A percentile compares a stretch with the other conserved stretches of the same genome.
Conservation (phyloP, 2,797 vertebrate genomes). For the Moxostoma hubbsi region DNA sequence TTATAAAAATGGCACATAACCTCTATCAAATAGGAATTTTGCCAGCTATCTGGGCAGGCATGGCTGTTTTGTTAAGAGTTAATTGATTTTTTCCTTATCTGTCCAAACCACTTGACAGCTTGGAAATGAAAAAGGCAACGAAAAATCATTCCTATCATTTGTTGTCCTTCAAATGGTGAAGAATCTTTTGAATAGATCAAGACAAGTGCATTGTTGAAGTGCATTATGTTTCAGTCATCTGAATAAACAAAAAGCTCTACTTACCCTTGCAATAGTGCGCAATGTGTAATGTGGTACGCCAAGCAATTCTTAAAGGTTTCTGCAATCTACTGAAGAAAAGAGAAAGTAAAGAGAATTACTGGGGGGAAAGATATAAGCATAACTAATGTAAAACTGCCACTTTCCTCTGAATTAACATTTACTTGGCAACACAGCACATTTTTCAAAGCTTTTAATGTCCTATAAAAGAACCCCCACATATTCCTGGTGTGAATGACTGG, state of each 20-base stretch:
- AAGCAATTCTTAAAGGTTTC: slow-evolving; percentile 52
- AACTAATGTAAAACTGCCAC: slow-evolving; percentile 51
- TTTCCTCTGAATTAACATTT: slow-evolving; percentile 58
- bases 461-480: slow-evolving; percentile 43
- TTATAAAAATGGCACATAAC: slow-evolving; percentile 34
- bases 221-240: slow-evolving; percentile 17
- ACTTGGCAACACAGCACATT: slow-evolving; percentile 68
- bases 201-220: slow-evolving; percentile 22
- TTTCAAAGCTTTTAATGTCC: slow-evolving; percentile 55
- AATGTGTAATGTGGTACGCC: slow-evolving; percentile 25
- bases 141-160: slow-evolving; percentile 41
- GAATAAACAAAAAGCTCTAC: slow-evolving; percentile 37
- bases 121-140: slow-evolving; percentile 28
- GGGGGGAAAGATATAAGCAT: slow-evolving; percentile 33
- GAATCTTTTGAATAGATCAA: slow-evolving; percentile 40
- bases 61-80: slow-evolving; percentile 38
- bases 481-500: slow-evolving; percentile 16
- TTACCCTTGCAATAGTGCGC: slow-evolving; percentile 57
- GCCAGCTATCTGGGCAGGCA: slow-evolving; percentile 33
- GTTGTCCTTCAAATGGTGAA: slow-evolving; percentile 25
- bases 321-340: slow-evolving; percentile 37
- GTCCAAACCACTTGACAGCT: slow-evolving; percentile 45
- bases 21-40: slow-evolving; percentile 15
- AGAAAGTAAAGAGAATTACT: slow-evolving; percentile 11
- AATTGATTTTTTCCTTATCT: slow-evolving; percentile 59